Conservation (phyloP, 2,797 vertebrate species). For the Cercopithecus petaurista region DNA sequence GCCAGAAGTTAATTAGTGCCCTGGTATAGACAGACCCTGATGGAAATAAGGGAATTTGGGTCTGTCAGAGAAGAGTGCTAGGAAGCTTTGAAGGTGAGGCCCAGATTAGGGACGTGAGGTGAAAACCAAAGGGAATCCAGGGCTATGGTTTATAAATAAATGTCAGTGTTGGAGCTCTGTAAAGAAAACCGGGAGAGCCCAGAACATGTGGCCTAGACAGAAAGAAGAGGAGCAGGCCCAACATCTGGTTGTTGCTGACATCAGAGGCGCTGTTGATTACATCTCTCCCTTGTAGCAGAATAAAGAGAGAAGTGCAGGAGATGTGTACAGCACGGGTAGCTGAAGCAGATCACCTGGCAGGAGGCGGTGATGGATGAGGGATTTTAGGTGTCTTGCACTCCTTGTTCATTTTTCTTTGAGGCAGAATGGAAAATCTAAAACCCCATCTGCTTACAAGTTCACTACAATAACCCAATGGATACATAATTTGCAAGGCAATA, state of each 20-base stretch:
- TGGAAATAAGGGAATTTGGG: slow-evolving; percentile 55
- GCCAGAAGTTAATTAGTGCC: slow-evolving; percentile 67
- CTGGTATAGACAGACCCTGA: slow-evolving; percentile 55
- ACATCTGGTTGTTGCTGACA: not conserved
- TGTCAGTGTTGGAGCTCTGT: not conserved
- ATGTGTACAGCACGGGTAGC: not conserved
- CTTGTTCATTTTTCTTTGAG: slow-evolving; percentile 71
- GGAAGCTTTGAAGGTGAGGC: slow-evolving; percentile 49
- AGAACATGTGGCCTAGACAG: not conserved
- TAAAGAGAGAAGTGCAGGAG: not conserved
- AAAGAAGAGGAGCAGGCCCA: not conserved
- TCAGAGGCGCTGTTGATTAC: not conserved
- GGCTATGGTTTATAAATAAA: not conserved
- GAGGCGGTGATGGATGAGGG: not conserved
- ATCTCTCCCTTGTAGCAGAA: not conserved
- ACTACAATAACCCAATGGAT: slow-evolving; percentile 40
- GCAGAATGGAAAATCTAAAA: slow-evolving; percentile 67
- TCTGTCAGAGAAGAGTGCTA: slow-evolving; percentile 29
- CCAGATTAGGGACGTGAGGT: not conserved
- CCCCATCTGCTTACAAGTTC: slow-evolving; percentile 63
- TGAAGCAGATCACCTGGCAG: not conserved
- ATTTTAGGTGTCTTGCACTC: not conserved
- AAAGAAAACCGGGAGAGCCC: not conserved
- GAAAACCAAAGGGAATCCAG: not conserved
- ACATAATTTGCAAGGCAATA: slow-evolving; percentile 58